Conservation (phyloP, 2,888 invertebrate genomes). For the Trachelus troglodyta region DNA sequence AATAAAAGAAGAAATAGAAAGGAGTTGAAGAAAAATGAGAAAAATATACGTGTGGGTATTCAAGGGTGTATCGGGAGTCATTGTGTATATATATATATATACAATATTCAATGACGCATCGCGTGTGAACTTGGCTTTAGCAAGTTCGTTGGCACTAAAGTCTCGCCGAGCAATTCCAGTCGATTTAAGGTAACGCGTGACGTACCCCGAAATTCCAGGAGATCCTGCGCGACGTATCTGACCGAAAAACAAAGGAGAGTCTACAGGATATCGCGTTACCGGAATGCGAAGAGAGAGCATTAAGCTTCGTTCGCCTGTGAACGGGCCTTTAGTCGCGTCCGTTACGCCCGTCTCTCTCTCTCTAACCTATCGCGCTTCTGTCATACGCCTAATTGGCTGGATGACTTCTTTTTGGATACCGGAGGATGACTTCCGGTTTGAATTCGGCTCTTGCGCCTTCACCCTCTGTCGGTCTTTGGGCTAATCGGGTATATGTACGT, state of each 20-base stretch:
- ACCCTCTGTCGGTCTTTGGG: background rate
- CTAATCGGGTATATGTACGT: background rate
- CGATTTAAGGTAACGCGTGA: background rate
- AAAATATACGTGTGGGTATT: background rate
- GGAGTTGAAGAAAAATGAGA: background rate
- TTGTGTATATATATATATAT: background rate
- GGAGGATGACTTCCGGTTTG: background rate
- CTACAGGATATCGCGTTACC: background rate
- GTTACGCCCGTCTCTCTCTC: background rate
- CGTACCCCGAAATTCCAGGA: slow-evolving; percentile 13
- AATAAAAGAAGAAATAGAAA: background rate
- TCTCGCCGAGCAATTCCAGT: slow-evolving; percentile 1
- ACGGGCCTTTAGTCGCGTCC: slow-evolving; percentile 24
- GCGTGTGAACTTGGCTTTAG: background rate
- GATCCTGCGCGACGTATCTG: slow-evolving; percentile 2
- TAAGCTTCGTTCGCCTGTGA: background rate
- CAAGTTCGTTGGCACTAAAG: background rate
- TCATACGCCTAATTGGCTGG: background rate
- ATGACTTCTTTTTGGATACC: background rate
- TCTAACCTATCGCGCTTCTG: background rate
- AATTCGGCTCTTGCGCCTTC: background rate
- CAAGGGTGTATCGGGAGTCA: background rate
- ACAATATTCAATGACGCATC: background rate
- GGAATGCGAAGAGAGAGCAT: background rate
- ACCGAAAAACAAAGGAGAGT: background rate